phyloP scores from a whole-genome alignment of 1,140 invertebrate genomes.

The Hirudo medicinalis region DNA sequence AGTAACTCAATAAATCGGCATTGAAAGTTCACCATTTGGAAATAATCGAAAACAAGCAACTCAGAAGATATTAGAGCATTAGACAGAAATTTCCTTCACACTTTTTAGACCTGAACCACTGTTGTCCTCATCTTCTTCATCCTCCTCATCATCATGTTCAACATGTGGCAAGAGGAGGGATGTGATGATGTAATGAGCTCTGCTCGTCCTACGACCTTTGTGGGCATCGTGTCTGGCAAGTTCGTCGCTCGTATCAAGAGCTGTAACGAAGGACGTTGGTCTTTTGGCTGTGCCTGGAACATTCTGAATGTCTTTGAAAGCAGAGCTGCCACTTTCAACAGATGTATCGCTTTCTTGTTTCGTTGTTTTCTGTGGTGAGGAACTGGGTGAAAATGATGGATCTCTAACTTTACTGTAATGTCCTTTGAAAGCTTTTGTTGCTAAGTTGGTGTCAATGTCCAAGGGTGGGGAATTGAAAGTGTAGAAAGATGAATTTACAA shows the following conservation, averaged over 20 bases:
- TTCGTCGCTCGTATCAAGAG: constrained; percentile 70
- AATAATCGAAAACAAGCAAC: too few relatives aligned
- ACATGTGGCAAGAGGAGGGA: constrained; percentile 7
- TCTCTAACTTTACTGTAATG: too few relatives aligned
- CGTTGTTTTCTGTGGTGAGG: neutral
- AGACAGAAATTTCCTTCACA: neutral
- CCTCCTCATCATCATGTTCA: neutral
- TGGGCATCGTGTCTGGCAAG: constrained; percentile 31
- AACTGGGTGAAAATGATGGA: neutral
- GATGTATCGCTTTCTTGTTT: neutral
- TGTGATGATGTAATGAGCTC: neutral
- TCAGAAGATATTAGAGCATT: too few relatives aligned
- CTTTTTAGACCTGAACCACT: neutral
- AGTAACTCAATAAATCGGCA: too few relatives aligned
- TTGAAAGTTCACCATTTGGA: too few relatives aligned
- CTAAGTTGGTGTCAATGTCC: neutral
- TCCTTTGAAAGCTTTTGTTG: too few relatives aligned
- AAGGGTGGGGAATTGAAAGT: neutral
- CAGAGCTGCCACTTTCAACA: neutral
- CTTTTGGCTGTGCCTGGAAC: constrained; percentile 40
- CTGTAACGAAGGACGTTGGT: constrained; percentile 81
- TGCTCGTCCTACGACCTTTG: constrained; percentile 20
- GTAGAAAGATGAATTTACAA: too few relatives aligned
- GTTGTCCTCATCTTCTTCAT: constrained; percentile 3
- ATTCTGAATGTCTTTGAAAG: constrained; percentile 15